These are phyloP conservation scores for Chascanopsetta lugubris DNA, from an alignment of 2,113 vertebrate genomes.

Conservation along the genomic window DNA sequence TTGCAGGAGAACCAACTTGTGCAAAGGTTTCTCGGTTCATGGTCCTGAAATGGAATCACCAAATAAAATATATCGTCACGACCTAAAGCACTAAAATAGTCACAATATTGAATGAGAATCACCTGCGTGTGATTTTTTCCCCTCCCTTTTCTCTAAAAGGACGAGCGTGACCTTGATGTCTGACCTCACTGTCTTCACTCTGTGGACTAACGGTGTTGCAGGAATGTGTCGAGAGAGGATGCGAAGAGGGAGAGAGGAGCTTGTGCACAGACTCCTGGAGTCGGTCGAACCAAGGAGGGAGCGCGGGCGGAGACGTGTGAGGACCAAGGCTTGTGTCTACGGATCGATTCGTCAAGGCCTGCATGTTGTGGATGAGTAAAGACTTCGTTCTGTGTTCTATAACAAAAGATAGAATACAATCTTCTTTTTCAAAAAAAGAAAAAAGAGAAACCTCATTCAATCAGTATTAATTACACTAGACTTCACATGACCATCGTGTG, in stretches of 20 bases:
- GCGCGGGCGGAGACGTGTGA: slow-evolving; percentile 24
- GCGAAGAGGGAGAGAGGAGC: slow-evolving; percentile 51
- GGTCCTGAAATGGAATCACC: slow-evolving; percentile 17
- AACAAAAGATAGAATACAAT: slow-evolving; percentile 72
- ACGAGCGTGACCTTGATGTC: slow-evolving; percentile 27
- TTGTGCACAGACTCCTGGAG: slow-evolving; percentile 69
- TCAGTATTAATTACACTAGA: slow-evolving; percentile 66
- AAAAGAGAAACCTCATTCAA: slow-evolving; percentile 62
- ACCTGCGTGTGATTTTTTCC: slow-evolving; percentile 1
- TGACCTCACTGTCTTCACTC: slow-evolving; percentile 45
- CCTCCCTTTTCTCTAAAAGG: background rate
- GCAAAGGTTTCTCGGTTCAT: slow-evolving; percentile 32
- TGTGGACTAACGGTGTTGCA: slow-evolving; percentile 30
- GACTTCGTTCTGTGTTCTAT: slow-evolving; percentile 52
- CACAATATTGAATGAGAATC: slow-evolving; percentile 31
- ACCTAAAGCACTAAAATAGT: slow-evolving; percentile 14
- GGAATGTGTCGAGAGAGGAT: slow-evolving; percentile 57
- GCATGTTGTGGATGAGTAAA: slow-evolving; percentile 44
- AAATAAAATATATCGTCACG: slow-evolving; percentile 5
- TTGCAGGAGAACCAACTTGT: slow-evolving; percentile 31
- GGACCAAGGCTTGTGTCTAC: slow-evolving; percentile 48
- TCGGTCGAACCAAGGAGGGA: slow-evolving; percentile 45
- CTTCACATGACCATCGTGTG: slow-evolving; percentile 69
- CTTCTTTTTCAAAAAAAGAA: slow-evolving; percentile 29
- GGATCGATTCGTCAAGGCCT: slow-evolving; percentile 54